Percentiles rank a stretch among this genome's conserved stretches.
Evolutionary conservation across 2,888 invertebrate genomes (phyloP).

Genomic region (Pseudococcus jackbeardsleyi): DNA sequence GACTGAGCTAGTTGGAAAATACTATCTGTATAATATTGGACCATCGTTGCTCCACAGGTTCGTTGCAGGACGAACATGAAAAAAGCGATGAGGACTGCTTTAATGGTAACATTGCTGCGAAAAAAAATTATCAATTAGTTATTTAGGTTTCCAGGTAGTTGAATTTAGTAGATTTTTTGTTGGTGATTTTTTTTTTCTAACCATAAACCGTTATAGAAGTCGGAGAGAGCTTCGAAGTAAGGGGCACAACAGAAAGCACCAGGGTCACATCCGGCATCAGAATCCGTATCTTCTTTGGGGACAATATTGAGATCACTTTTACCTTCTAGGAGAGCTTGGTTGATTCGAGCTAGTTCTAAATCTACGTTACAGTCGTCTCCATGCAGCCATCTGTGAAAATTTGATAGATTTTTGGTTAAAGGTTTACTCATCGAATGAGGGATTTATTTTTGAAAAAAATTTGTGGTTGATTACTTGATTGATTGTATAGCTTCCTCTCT

Average conservation of each 20-base stretch:
- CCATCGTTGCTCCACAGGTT: constrained; percentile 69
- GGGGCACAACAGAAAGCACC: neutral
- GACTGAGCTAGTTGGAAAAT: constrained; percentile 68
- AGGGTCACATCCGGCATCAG: neutral
- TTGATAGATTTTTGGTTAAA: neutral
- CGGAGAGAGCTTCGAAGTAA: neutral
- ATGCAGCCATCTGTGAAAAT: constrained; percentile 66
- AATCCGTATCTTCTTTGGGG: constrained; percentile 62
- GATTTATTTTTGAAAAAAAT: neutral
- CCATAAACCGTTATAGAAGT: constrained; percentile 53
- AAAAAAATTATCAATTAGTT: neutral
- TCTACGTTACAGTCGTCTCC: constrained; percentile 64
- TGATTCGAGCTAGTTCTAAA: constrained; percentile 59
- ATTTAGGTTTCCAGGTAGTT: neutral
- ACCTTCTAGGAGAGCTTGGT: constrained; percentile 64
- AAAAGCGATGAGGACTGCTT: constrained; percentile 61
- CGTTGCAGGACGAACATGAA: constrained; percentile 68
- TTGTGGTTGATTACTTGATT: constrained; percentile 44
- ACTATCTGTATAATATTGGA: constrained; percentile 69
- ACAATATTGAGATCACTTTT: constrained; percentile 59
- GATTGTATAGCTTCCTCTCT: constrained; percentile 65
- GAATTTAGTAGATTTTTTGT: too few relatives aligned
- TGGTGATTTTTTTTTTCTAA: neutral
- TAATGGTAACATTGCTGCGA: constrained; percentile 56
- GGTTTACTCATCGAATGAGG: too few relatives aligned